phyloP scores from a whole-genome alignment of 2,113 vertebrate genomes.

The Bagarius yarrelli region DNA sequence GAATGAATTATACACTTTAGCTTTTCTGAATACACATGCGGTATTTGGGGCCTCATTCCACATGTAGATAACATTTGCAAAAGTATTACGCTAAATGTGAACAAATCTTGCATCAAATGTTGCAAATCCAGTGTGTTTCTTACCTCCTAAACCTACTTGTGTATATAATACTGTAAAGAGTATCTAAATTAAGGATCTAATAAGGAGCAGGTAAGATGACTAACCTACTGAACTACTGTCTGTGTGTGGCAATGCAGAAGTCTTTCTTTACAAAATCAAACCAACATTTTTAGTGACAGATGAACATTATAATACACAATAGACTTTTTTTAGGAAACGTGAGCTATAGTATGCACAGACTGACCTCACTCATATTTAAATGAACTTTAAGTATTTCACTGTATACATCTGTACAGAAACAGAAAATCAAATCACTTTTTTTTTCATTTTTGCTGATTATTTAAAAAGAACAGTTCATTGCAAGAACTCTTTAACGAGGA shows the following conservation, averaged over 20 bases:
- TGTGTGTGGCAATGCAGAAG: slow-evolving; percentile 31
- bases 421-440: slow-evolving; percentile 74
- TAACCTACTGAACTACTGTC: slow-evolving; percentile 35
- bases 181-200: slow-evolving; percentile 26
- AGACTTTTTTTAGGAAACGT: slow-evolving; percentile 42
- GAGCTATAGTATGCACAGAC: slow-evolving; percentile 51
- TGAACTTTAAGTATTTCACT: slow-evolving; percentile 63
- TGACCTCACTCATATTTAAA: slow-evolving; percentile 40
- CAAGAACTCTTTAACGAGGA: slow-evolving; percentile 69
- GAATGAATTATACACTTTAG: neutral
- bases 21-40: neutral
- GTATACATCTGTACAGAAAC: slow-evolving; percentile 82
- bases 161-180: slow-evolving; percentile 28
- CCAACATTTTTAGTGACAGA: slow-evolving; percentile 25
- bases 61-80: slow-evolving; percentile 10
- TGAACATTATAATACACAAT: slow-evolving; percentile 37
- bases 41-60: slow-evolving; percentile 18
- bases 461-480: slow-evolving; percentile 58
- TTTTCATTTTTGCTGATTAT: slow-evolving; percentile 63
- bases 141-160: slow-evolving; percentile 33
- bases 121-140: slow-evolving; percentile 11
- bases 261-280: slow-evolving; percentile 25
- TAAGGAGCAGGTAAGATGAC: slow-evolving; percentile 31
- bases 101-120: slow-evolving; percentile 19
- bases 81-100: slow-evolving; percentile 10